A percentile compares a stretch with the other conserved stretches of the same genome.
Conservation (phyloP, 2,888 invertebrate genomes). For the Lacanobia wlatinum region DNA sequence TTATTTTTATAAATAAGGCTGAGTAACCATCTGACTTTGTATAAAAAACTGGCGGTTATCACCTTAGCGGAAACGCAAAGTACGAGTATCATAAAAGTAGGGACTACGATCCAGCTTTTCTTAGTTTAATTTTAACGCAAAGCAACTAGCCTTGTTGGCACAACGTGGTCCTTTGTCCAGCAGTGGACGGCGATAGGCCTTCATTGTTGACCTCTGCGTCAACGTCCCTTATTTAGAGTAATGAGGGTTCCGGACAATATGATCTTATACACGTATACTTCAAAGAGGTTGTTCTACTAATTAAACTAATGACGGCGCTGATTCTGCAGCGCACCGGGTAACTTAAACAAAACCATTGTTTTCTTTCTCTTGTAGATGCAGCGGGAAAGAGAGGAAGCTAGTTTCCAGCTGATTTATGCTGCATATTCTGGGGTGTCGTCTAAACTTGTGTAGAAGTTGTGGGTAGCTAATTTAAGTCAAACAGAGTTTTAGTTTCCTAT, state of each 20-base stretch:
- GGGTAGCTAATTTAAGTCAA: not conserved
- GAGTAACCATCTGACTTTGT: too few relatives aligned
- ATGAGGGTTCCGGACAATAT: slow-evolving; percentile 24
- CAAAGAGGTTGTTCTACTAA: slow-evolving; percentile 22
- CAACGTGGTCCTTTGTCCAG: slow-evolving; percentile 35
- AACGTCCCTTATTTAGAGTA: slow-evolving; percentile 42
- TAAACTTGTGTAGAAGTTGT: slow-evolving; percentile 13
- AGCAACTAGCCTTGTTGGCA: slow-evolving; percentile 15
- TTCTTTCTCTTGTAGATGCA: not conserved
- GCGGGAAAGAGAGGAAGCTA: not conserved
- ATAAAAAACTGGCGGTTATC: too few relatives aligned
- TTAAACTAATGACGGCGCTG: slow-evolving; percentile 34
- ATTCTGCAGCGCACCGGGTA: slow-evolving; percentile 10
- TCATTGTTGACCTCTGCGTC: slow-evolving; percentile 27
- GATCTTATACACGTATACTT: slow-evolving; percentile 28
- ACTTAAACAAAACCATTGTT: slow-evolving; percentile 20
- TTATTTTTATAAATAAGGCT: too few relatives aligned
- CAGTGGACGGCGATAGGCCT: not conserved
- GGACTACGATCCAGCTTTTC: too few relatives aligned
- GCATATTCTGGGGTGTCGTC: slow-evolving; percentile 13
- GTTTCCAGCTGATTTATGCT: not conserved
- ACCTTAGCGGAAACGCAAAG: too few relatives aligned
- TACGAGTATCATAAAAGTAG: too few relatives aligned
- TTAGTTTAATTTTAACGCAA: not conserved
- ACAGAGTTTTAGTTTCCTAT: not conserved